phyloP scores from a whole-genome alignment of 2,113 vertebrate species.

The Chascanopsetta lugubris region DNA sequence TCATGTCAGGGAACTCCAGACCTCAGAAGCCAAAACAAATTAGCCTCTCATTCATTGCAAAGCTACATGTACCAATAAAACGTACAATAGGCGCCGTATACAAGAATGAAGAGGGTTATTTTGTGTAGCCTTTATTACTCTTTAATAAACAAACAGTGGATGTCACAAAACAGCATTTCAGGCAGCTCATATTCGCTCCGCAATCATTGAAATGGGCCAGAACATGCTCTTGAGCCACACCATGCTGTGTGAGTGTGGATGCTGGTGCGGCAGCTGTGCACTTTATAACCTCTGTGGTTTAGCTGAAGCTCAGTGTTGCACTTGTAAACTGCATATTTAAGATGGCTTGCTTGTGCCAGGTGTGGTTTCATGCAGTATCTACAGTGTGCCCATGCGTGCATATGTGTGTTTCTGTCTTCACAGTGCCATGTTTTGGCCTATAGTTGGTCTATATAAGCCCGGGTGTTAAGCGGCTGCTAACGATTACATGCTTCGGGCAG shows the following conservation, averaged over 20 bases:
- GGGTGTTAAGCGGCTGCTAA: slow-evolving; percentile 58
- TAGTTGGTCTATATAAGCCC: slow-evolving; percentile 29
- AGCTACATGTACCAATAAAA: slow-evolving; percentile 50
- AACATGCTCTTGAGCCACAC: slow-evolving; percentile 10
- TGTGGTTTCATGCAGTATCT: slow-evolving; percentile 50
- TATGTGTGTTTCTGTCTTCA: slow-evolving; percentile 13
- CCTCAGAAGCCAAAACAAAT: slow-evolving; percentile 58
- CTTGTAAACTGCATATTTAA: slow-evolving; percentile 56
- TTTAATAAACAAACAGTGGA: neutral
- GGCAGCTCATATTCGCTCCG: neutral
- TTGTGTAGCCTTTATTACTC: neutral
- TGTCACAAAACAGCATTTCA: neutral
- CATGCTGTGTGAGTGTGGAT: slow-evolving; percentile 12
- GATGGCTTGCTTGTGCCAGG: slow-evolving; percentile 61
- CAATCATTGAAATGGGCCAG: neutral
- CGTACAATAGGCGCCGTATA: slow-evolving; percentile 37
- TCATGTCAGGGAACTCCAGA: slow-evolving; percentile 36
- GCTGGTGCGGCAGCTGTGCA: slow-evolving; percentile 62
- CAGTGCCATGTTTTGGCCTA: slow-evolving; percentile 21
- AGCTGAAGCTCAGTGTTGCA: slow-evolving; percentile 31
- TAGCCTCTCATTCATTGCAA: slow-evolving; percentile 28
- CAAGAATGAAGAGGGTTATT: slow-evolving; percentile 17
- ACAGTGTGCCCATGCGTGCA: slow-evolving; percentile 2
- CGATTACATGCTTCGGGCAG: slow-evolving; percentile 69
- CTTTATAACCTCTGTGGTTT: slow-evolving; percentile 52